Evolutionary conservation across 1,140 invertebrate species (phyloP), one percentile per base, ranked within the genome.

Genomic region (Chymomyza costata): DNA sequence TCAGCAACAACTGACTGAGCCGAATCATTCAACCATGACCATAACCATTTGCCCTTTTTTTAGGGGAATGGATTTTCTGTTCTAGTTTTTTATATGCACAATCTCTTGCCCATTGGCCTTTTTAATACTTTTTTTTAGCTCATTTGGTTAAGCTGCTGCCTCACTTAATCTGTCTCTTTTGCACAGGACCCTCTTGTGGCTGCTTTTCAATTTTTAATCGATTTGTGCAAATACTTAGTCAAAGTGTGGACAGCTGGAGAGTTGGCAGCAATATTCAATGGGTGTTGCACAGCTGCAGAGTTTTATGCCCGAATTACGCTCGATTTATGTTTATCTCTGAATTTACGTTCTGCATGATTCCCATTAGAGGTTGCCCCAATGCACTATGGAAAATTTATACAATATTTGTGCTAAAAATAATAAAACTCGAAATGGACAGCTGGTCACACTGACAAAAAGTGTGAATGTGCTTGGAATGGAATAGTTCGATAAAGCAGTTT

Each of bases 271-370:
- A n/a, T n/a, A n/a, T n/a, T n/a, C 32, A 48, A 35, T 30, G 40
- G 45, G 41, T 39, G 40, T 39, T 32, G 60, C 41, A 59, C 71
- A 78, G 50, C 71, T 71, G 71, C 66, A 50, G 35, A 52, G 65
- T 56, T 70, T 78, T 70, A 66, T 76, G 57, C 66, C 53, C 62
- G 71, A 70, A 71, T 78, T 71, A 78, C 73, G 44, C 54, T 64
- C 71, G 71, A 76, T 78, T 80, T 78, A 78, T 76, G 62, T 78
- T 76, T 70, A 76, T 76, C 65, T 78, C 74, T 62, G 62, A 78
- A 78, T 78, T 78, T 76, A 78, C 71, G 61, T 60, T 66, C 65
- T 38, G 53, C 70, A 62, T 57, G 34, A 31, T 35, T 38, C 44
- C 48, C n/a, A n/a, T n/a, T n/a, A n/a, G n/a, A n/a, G n/a, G 15